Conservation (phyloP, 1,140 invertebrate genomes). For the Venturia canescens region DNA sequence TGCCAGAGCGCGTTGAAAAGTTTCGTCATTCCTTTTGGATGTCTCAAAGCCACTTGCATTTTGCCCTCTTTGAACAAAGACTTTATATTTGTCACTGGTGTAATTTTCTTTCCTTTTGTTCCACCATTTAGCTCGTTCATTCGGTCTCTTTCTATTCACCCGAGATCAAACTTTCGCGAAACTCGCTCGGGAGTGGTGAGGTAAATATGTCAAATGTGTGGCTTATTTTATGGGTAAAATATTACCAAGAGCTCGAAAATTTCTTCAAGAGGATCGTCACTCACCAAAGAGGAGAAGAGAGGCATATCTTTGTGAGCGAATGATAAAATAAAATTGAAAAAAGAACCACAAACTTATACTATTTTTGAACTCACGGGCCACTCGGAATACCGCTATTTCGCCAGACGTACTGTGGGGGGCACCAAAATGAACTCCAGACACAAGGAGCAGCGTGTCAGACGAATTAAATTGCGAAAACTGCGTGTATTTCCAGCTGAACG, state of each 20-base stretch:
- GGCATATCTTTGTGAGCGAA: not conserved
- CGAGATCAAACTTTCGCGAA: not conserved
- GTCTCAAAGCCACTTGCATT: not conserved
- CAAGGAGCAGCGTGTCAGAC: conserved; percentile 88
- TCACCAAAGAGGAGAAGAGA: not conserved
- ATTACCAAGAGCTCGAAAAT: not conserved
- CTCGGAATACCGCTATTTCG: conserved; percentile 91
- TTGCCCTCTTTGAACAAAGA: conserved; percentile 23
- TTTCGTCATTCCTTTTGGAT: conserved; percentile 43
- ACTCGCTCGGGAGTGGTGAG: not conserved
- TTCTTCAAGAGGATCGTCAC: not conserved
- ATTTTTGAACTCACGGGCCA: conserved; percentile 79
- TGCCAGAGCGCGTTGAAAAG: conserved; percentile 29
- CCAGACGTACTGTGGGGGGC: conserved; percentile 87
- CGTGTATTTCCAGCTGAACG: conserved; percentile 92
- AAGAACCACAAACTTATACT: conserved; percentile 21
- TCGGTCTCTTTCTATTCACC: not conserved
- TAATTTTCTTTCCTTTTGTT: not conserved
- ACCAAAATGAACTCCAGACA: conserved; percentile 93
- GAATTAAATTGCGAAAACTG: conserved; percentile 94
- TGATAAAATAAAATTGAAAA: not conserved
- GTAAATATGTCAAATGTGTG: not conserved
- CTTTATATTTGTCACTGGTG: conserved; percentile 32
- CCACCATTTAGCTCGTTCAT: not conserved
- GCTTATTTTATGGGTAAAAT: not conserved